Evolutionary conservation across 2,113 vertebrate species (phyloP).

Genomic region (Felis chaus): DNA sequence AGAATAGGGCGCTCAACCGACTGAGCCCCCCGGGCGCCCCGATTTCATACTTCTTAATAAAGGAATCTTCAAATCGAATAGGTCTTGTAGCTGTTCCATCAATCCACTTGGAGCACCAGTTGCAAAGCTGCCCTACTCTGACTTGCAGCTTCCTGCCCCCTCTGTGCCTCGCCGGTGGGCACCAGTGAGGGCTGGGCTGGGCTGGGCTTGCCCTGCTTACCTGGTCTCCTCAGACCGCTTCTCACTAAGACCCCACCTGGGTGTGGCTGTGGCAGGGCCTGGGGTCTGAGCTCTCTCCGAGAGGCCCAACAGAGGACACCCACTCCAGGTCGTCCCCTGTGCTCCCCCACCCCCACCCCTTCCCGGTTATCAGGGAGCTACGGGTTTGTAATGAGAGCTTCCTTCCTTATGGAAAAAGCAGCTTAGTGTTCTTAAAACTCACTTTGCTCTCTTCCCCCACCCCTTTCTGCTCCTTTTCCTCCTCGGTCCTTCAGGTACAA

Average conservation of each 20-base stretch:
- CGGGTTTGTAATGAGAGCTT: background rate
- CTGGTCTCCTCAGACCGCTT: background rate
- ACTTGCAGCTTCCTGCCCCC: conserved; percentile 11
- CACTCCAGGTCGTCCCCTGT: background rate
- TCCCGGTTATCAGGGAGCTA: background rate
- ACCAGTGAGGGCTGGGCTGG: background rate
- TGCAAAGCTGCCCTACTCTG: background rate
- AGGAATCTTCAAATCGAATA: conserved; percentile 33
- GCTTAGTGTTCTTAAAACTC: background rate
- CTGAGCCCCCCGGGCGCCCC: too few species aligned
- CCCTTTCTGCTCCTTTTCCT: background rate
- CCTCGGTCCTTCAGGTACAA: background rate
- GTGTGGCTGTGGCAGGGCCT: background rate
- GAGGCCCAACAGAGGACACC: background rate
- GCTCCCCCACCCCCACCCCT: background rate
- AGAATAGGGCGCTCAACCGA: too few species aligned
- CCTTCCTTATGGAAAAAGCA: background rate
- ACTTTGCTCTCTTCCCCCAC: background rate
- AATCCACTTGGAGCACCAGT: background rate
- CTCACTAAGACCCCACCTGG: background rate
- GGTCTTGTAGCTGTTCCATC: background rate
- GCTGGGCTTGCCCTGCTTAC: rapidly evolving
- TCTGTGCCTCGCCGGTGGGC: background rate
- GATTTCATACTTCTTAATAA: conserved; percentile 36
- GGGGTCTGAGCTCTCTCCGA: background rate